Conservation (phyloP, 53 echinoderm and acorn worm genomes). For the Antedon mediterranea region DNA sequence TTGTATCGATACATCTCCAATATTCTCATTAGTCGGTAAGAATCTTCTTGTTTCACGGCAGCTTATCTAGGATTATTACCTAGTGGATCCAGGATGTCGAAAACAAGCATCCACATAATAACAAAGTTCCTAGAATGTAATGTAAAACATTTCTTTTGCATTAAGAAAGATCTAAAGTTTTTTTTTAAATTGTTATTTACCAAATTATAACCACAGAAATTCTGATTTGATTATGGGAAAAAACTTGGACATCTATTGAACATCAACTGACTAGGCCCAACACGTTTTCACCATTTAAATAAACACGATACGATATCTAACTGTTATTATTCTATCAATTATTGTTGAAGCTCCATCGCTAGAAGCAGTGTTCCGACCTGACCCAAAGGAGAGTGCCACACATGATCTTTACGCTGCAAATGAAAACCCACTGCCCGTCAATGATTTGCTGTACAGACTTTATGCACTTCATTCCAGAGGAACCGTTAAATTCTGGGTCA, state of each 20-base stretch:
- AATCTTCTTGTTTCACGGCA: background rate
- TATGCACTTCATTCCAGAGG: slow-evolving; percentile 41
- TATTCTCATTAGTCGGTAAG: slow-evolving; percentile 42
- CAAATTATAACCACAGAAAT: no score
- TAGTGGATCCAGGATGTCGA: background rate
- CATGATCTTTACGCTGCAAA: slow-evolving; percentile 21
- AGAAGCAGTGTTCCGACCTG: slow-evolving; percentile 26
- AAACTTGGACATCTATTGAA: no score
- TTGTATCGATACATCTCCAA: slow-evolving; percentile 36
- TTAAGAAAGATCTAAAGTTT: no score
- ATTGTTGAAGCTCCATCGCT: slow-evolving; percentile 17
- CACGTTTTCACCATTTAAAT: no score
- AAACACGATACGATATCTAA: no score
- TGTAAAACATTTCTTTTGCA: no score
- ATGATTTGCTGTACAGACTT: slow-evolving; percentile 26
- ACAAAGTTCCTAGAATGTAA: no score
- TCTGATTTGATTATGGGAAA: no score
- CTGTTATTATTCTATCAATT: slow-evolving; percentile 1
- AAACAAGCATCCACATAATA: no score
- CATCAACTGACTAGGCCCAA: no score
- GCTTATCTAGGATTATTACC: background rate
- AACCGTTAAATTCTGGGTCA: slow-evolving; percentile 28
- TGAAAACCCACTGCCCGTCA: slow-evolving; percentile 35
- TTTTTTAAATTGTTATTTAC: no score
- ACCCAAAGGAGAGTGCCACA: slow-evolving; percentile 19